Evolutionary conservation across 92 coral and sea anemone species (phyloP).

Genomic region (Porites lobata): DNA sequence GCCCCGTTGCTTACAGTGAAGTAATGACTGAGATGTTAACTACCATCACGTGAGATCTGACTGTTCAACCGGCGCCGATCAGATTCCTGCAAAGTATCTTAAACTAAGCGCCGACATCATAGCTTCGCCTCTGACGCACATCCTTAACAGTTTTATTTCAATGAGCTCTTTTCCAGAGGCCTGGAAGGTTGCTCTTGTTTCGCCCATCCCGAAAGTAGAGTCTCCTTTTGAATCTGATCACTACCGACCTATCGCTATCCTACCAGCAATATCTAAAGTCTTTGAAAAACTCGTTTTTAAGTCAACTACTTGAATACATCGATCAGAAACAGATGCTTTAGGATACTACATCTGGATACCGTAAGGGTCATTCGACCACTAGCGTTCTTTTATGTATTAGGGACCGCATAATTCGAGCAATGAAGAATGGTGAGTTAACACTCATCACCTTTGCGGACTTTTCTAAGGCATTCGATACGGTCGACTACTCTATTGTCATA

Average conservation of each 20-base stretch:
- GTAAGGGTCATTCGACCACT: slow-evolving; percentile 3
- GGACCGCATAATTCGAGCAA: slow-evolving; percentile 64
- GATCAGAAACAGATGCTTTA: slow-evolving; percentile 16
- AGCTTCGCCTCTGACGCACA: slow-evolving; percentile 37
- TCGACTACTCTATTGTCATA: slow-evolving; percentile 41
- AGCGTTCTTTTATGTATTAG: slow-evolving; percentile 45
- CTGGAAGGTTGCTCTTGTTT: slow-evolving; percentile 54
- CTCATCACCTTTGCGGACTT: slow-evolving; percentile 57
- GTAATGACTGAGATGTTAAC: slow-evolving; percentile 30
- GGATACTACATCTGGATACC: slow-evolving; percentile 33
- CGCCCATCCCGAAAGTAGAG: slow-evolving; percentile 53
- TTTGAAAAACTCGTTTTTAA: slow-evolving; percentile 50
- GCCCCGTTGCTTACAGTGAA: slow-evolving; percentile 56
- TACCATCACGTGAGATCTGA: slow-evolving; percentile 43
- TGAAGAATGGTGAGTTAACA: slow-evolving; percentile 55
- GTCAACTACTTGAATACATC: slow-evolving; percentile 61
- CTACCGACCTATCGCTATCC: slow-evolving; percentile 57
- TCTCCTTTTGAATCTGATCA: slow-evolving; percentile 27
- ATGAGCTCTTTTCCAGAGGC: slow-evolving; percentile 46
- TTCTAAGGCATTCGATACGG: slow-evolving; percentile 75
- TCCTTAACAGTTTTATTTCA: slow-evolving; percentile 44
- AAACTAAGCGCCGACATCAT: slow-evolving; percentile 44
- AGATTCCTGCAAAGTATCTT: slow-evolving; percentile 50
- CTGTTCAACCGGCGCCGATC: slow-evolving; percentile 68
- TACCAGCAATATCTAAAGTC: slow-evolving; percentile 59